phyloP scores from a whole-genome alignment of 1,140 invertebrate species.

The Drosophila nigrodunni region DNA sequence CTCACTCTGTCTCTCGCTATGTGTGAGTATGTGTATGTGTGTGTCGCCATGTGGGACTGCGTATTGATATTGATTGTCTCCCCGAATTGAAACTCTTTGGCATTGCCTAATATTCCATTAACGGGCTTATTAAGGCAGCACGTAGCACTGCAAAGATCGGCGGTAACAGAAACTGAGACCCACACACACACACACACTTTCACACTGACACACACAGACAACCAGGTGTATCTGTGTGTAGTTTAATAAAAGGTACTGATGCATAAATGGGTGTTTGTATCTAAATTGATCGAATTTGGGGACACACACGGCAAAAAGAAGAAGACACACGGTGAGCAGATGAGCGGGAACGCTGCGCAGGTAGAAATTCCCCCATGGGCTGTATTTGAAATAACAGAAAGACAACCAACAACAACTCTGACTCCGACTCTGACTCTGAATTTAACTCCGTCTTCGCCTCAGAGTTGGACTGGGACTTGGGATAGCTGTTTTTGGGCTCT shows the following conservation, averaged over 20 bases:
- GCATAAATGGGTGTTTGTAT: slow-evolving; percentile 83
- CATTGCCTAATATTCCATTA: slow-evolving; percentile 83
- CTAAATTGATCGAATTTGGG: slow-evolving; percentile 83
- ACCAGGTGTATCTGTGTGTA: slow-evolving; percentile 37
- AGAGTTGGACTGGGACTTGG: slow-evolving; percentile 35
- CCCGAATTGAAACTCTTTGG: slow-evolving; percentile 75
- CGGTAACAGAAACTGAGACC: slow-evolving; percentile 47
- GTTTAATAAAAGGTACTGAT: slow-evolving; percentile 84
- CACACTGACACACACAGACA: not conserved
- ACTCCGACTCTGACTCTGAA: slow-evolving; percentile 29
- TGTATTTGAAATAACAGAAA: slow-evolving; percentile 36
- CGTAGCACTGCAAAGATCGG: slow-evolving; percentile 50
- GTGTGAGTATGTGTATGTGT: slow-evolving; percentile 38
- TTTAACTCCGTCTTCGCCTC: slow-evolving; percentile 41
- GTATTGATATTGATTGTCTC: slow-evolving; percentile 56
- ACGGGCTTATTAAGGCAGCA: slow-evolving; percentile 81
- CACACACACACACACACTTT: slow-evolving; percentile 49
- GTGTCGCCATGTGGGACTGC: slow-evolving; percentile 59
- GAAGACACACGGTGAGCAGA: slow-evolving; percentile 32
- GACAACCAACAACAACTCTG: slow-evolving; percentile 12
- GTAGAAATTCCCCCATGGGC: slow-evolving; percentile 72
- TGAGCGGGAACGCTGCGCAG: slow-evolving; percentile 41
- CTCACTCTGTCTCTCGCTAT: slow-evolving; percentile 23
- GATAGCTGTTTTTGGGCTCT: slow-evolving; percentile 30
- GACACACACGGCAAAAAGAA: slow-evolving; percentile 59